A percentile compares a stretch with the other conserved stretches of the same genome.
Evolutionary conservation across 2,797 vertebrate genomes (phyloP).

Genomic region (Merluccius polli): DNA sequence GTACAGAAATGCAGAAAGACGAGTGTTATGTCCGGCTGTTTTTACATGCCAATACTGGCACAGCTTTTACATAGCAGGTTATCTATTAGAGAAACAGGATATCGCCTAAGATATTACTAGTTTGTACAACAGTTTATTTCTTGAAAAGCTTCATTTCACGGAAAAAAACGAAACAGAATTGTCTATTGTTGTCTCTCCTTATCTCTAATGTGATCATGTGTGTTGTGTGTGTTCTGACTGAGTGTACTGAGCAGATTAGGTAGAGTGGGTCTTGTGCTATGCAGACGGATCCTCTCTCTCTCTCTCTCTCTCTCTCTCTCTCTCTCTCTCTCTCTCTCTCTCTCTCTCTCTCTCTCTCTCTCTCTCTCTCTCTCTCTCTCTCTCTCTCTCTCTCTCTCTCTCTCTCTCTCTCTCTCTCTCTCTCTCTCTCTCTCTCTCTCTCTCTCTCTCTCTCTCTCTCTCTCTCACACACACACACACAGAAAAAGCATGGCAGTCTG

Average conservation of each 20-base stretch:
- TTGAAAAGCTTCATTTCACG: not conserved
- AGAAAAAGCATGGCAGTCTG: not conserved
- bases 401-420: too few species aligned
- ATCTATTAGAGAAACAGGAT: not conserved
- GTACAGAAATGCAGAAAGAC: too few species aligned
- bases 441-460: too few species aligned
- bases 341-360: too few species aligned
- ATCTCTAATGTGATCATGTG: not conserved
- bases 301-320: slow-evolving; percentile 24
- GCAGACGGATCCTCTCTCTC: slow-evolving; percentile 47
- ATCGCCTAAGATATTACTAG: not conserved
- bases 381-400: too few species aligned
- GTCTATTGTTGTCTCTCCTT: not conserved
- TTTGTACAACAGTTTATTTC: not conserved
- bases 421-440: too few species aligned
- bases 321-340: slow-evolving; percentile 26
- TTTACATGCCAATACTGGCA: not conserved
- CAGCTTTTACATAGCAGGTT: not conserved
- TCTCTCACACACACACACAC: not conserved
- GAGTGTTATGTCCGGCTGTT: not conserved
- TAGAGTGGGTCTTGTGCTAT: slow-evolving; percentile 45
- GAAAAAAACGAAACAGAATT: not conserved
- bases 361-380: too few species aligned
- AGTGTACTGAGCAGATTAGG: slow-evolving; percentile 53
- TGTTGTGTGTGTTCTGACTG: not conserved